Base-by-base conservation (phyloP, 2,888 invertebrate genomes). In the Athripsodes cinereus region DNA sequence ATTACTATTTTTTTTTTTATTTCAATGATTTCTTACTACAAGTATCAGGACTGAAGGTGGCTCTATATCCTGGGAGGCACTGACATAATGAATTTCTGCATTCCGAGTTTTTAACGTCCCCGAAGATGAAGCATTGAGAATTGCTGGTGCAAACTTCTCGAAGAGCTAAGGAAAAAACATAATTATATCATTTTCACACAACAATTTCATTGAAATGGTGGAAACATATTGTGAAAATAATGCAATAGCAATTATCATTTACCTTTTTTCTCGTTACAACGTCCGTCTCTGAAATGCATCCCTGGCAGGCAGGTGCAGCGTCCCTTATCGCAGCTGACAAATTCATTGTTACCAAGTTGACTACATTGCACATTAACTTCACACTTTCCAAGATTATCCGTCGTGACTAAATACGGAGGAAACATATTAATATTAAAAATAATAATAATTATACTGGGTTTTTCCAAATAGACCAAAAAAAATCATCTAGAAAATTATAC, bases 11-110 rank as follows among this genome's bases (percentile, higher is more conserved):
- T n/a, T n/a, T n/a, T n/a, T n/a, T n/a, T n/a, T n/a, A n/a, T n/a
- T n/a, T n/a, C n/a, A n/a, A n/a, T n/a, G n/a, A n/a, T n/a, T 50
- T 22, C 50, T 50, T n/a, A 50, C 50, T 50, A 16, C 50, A 50
- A n/a, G 3, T 22, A 13, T 50, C 26, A 11, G 50, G 22, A 11
- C 22, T 21, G 6, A 3, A 22, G 3, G 18, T n/a, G 6, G 50
- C 11, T 6, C 21, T 50, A 26, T 22, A 50, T 10, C 21, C 16
- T 10, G 11, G 18, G 3, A n/a, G 3, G 22, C 50, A 50, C n/a
- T 50, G 50, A 26, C 50, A 50, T 21, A 50, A 13, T 2, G 50
- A 50, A 21, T 50, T 50, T 18, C 50, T 50, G 26, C 50, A 50
- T 18, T 50, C 50, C 20, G 50, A 22, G 2, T 16, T 26, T 8